Percentiles rank a stretch among this genome's conserved stretches.
Conservation (phyloP, 2,797 vertebrate genomes). For the Zalophus californianus region DNA sequence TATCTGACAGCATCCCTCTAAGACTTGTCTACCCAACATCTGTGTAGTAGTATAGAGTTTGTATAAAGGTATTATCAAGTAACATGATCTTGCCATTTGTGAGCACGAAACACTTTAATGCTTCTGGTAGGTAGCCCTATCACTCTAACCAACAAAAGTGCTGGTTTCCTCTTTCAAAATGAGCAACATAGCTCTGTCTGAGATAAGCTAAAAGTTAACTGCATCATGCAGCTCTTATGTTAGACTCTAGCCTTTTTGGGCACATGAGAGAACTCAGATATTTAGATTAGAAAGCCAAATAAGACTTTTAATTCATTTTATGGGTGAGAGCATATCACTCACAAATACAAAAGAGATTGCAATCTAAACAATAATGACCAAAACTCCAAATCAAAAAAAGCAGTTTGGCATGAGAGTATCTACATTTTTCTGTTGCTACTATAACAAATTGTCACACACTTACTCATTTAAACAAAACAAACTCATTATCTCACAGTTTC, state of each 20-base stretch:
- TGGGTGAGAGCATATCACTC: background rate
- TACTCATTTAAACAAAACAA: background rate
- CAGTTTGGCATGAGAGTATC: background rate
- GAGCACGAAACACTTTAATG: constrained; percentile 59
- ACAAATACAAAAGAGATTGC: background rate
- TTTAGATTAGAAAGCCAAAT: background rate
- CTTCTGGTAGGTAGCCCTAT: constrained; percentile 41
- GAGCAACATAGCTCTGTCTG: background rate
- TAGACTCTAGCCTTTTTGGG: background rate
- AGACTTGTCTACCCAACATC: constrained; percentile 22
- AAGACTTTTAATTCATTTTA: background rate
- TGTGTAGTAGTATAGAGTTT: constrained; percentile 31
- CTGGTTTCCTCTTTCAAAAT: constrained; percentile 24
- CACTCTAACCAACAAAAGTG: constrained; percentile 24
- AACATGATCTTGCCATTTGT: constrained; percentile 62
- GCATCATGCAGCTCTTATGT: background rate
- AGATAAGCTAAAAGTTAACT: background rate
- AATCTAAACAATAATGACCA: background rate
- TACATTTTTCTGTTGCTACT: background rate
- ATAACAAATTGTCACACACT: background rate
- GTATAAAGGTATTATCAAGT: constrained; percentile 66
- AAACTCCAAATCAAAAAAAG: background rate
- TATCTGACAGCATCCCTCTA: constrained; percentile 66
- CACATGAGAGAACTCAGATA: background rate
- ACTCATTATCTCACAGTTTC: background rate